phyloP scores from a whole-genome alignment of 2,888 invertebrate species.

The Cactoblastis cactorum region DNA sequence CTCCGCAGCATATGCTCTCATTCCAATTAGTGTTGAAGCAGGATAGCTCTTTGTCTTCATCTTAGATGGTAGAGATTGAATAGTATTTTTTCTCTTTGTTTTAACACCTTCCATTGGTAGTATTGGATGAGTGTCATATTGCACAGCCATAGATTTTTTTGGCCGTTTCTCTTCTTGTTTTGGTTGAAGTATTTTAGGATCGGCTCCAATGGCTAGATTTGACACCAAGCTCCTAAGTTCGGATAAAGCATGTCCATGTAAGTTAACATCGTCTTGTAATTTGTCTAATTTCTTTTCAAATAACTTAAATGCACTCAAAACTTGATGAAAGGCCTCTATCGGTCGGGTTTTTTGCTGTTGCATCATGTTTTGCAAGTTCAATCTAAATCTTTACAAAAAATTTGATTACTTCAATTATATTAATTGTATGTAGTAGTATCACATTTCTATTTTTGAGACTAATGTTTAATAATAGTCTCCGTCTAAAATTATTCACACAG shows the following conservation, averaged over 20 bases:
- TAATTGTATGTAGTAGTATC: not conserved
- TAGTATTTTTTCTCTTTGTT: conserved; percentile 29
- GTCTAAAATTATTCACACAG: not conserved
- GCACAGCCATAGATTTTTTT: conserved; percentile 35
- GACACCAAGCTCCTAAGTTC: conserved; percentile 49
- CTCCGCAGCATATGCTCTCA: conserved; percentile 22
- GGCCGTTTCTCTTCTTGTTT: conserved; percentile 27
- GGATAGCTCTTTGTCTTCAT: conserved; percentile 34
- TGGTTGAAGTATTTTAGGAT: conserved; percentile 29
- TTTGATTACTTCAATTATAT: not conserved
- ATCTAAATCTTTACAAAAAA: not conserved
- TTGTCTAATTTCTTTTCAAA: conserved; percentile 59
- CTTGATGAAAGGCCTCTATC: conserved; percentile 32
- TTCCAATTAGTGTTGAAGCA: conserved; percentile 25
- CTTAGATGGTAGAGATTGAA: conserved; percentile 31
- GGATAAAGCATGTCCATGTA: conserved; percentile 47
- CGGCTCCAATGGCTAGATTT: conserved; percentile 32
- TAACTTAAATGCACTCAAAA: conserved; percentile 45
- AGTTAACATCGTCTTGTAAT: conserved; percentile 51
- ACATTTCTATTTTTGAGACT: not conserved
- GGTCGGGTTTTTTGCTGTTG: conserved; percentile 2
- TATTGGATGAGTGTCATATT: conserved; percentile 29
- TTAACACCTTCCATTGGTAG: conserved; percentile 22
- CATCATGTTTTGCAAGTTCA: not conserved
- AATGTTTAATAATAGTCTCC: not conserved